Evolutionary conservation across 2,888 invertebrate species (phyloP).

Genomic region (Drosophila putrida): DNA sequence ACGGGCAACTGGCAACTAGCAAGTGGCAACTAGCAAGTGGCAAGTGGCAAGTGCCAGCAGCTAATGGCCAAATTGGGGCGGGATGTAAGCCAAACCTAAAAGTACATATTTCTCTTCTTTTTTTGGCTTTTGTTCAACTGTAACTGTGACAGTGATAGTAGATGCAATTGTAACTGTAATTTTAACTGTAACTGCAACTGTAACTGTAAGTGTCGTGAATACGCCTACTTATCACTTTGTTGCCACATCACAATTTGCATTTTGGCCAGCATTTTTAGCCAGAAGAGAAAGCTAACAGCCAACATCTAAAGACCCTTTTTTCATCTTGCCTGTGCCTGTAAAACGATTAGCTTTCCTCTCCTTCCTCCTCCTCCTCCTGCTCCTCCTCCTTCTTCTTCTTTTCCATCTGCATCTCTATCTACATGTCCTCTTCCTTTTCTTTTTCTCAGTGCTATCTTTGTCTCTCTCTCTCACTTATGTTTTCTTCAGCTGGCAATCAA

Average conservation of each 20-base stretch:
- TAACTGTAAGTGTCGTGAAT: constrained; percentile 24
- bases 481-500: constrained; percentile 16
- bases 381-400: not conserved
- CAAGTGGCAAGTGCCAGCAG: constrained; percentile 6
- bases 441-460: not conserved
- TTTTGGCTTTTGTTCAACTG: constrained; percentile 53
- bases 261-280: not conserved
- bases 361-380: not conserved
- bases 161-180: not conserved
- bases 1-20: constrained; percentile 24
- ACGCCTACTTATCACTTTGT: constrained; percentile 39
- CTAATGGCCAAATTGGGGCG: constrained; percentile 18
- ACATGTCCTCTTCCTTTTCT: constrained; percentile 1
- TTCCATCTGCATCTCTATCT: not conserved
- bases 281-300: constrained; percentile 23
- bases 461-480: too few species aligned
- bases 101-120: constrained; percentile 51
- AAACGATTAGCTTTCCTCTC: not conserved
- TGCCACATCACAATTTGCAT: constrained; percentile 3
- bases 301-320: constrained; percentile 12
- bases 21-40: constrained; percentile 25
- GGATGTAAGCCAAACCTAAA: constrained; percentile 38
- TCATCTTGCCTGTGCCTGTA: not conserved
- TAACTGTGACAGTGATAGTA: constrained; percentile 13
- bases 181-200: constrained; percentile 1